Conservation (phyloP, 2,113 vertebrate species). For the Cisticola juncidis region DNA sequence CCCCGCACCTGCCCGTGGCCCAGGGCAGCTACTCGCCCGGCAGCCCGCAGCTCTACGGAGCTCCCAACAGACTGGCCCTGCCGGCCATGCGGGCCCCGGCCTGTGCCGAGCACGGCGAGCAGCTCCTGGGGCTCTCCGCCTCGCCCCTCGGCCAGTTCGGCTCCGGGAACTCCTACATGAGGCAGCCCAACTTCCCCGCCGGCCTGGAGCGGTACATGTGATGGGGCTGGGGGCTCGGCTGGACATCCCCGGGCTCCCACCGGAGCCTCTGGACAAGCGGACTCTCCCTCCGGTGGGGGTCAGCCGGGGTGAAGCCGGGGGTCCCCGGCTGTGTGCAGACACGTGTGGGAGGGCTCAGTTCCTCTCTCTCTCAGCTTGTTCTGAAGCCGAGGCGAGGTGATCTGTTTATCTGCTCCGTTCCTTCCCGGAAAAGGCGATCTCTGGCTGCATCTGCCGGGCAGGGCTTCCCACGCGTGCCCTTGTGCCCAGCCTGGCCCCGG, state of each 20-base stretch:
- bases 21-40: constrained; percentile 80
- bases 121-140: constrained; percentile 81
- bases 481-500: accelerated
- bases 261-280: not conserved
- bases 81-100: constrained; percentile 65
- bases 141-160: constrained; percentile 71
- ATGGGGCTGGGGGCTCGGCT: not conserved
- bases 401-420: not conserved
- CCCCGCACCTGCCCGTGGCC: constrained; percentile 73
- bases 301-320: not conserved
- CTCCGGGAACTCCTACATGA: constrained; percentile 83
- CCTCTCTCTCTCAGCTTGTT: not conserved
- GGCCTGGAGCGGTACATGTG: constrained; percentile 92
- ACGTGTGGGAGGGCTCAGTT: accelerated
- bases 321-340: not conserved
- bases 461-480: accelerated
- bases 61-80: constrained; percentile 77
- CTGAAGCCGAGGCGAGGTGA: not conserved
- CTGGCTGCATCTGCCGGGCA: not conserved
- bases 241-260: not conserved
- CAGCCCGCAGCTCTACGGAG: constrained; percentile 83
- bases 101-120: constrained; percentile 85
- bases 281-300: not conserved
- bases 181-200: constrained; percentile 83
- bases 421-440: not conserved